phyloP scores from a whole-genome alignment of 2,888 invertebrate species.

The Drosophila prostipennis region DNA sequence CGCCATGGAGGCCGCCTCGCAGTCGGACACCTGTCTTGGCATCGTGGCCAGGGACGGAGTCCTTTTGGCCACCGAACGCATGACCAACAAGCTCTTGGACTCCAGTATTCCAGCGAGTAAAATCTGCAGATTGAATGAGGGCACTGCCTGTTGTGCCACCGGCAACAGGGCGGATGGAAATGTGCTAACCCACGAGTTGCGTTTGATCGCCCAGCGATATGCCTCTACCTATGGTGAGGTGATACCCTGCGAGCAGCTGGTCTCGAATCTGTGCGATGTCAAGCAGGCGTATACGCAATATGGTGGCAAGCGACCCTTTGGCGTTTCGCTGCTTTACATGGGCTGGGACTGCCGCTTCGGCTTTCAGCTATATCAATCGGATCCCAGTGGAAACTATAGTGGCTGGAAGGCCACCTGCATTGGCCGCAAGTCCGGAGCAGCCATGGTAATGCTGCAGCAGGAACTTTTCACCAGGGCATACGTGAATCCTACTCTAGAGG shows the following conservation, averaged over 20 bases:
- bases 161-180: constrained; percentile 99
- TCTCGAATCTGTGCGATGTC: constrained; percentile 98
- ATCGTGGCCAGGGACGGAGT: constrained; percentile 98
- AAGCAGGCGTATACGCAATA: constrained; percentile 99
- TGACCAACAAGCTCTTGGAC: constrained; percentile 98
- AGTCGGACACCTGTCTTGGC: constrained; percentile 98
- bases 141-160: constrained; percentile 99
- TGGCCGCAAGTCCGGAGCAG: constrained; percentile 98
- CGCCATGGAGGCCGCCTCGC: constrained; percentile 99
- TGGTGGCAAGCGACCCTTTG: constrained; percentile 99
- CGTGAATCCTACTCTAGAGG: constrained; percentile 91
- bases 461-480: constrained; percentile 96
- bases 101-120: constrained; percentile 98
- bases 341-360: constrained; percentile 99
- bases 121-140: constrained; percentile 96
- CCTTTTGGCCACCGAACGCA: constrained; percentile 97
- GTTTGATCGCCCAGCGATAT: constrained; percentile 97
- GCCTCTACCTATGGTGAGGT: constrained; percentile 97
- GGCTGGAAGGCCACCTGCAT: constrained; percentile 99
- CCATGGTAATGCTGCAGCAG: constrained; percentile 98
- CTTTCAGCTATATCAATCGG: constrained; percentile 99
- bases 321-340: constrained; percentile 99
- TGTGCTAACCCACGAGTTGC: constrained; percentile 97
- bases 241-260: constrained; percentile 99
- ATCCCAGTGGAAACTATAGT: constrained; percentile 99